Conservation (phyloP, 2,888 invertebrate species). For the Cosmorhoe ocellata region DNA sequence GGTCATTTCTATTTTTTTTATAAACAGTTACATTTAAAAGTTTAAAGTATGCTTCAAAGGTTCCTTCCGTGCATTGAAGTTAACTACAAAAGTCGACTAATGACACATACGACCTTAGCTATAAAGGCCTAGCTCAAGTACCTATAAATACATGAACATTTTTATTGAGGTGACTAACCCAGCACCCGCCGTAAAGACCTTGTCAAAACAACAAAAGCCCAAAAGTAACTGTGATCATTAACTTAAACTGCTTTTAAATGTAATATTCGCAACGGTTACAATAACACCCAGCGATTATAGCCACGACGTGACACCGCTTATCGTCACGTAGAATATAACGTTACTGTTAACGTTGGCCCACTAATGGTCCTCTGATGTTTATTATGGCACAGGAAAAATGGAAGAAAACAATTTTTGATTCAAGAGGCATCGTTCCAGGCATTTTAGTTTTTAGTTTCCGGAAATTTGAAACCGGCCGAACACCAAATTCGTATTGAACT, state of each 20-base stretch:
- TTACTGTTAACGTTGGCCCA: slow-evolving; percentile 45
- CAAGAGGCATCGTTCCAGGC: no score
- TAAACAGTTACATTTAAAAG: no score
- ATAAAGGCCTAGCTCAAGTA: slow-evolving; percentile 18
- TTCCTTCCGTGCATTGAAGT: no score
- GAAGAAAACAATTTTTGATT: slow-evolving; percentile 5
- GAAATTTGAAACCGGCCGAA: no score
- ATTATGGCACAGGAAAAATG: slow-evolving; percentile 26
- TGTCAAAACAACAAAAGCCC: slow-evolving; percentile 26
- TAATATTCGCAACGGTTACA: slow-evolving; percentile 32
- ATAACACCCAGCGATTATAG: slow-evolving; percentile 50
- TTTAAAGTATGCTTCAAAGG: no score
- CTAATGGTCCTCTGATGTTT: slow-evolving; percentile 45
- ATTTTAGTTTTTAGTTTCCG: no score
- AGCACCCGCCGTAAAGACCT: slow-evolving; percentile 14
- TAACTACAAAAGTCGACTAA: no score
- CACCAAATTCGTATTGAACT: no score
- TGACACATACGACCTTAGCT: slow-evolving; percentile 9
- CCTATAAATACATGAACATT: slow-evolving; percentile 18
- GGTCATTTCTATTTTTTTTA: no score
- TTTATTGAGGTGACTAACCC: slow-evolving; percentile 18
- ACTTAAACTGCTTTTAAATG: slow-evolving; percentile 33
- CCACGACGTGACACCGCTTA: slow-evolving; percentile 48
- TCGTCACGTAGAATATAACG: slow-evolving; percentile 59
- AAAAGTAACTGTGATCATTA: slow-evolving; percentile 28